Base-by-base conservation (phyloP, 2,888 invertebrate species). In the Catotricha subobsoleta region DNA sequence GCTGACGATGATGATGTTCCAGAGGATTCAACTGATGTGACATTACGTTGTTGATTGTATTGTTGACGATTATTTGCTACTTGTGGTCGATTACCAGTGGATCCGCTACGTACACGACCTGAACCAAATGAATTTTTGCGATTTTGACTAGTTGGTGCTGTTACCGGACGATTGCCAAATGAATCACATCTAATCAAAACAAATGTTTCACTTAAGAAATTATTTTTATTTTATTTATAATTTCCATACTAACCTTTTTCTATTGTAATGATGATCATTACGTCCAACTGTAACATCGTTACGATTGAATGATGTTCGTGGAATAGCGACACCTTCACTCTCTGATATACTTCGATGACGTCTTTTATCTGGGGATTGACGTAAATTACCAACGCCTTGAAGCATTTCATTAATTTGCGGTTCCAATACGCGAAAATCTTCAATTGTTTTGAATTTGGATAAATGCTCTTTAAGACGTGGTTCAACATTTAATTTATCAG, bases 351-450 rank as follows among this genome's bases (percentile, higher is more conserved):
- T 77, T 44, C 78, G 68, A 56, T 75, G 72, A 25, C 78, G 67
- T 40, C 67, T 62, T 44, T 71, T 66, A 45, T 66, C 64, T 13
- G 66, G 60, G 35, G 67, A 61, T 43, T 54, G 54, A 59, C 65
- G 51, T 56, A 65, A 52, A 62, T 60, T 57, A 48, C 68, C 65
- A 46, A 67, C 66, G 42, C 66, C 64, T 52, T 69, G 65, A 16
- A 70, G 54, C 59, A 69, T 68, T 55, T 71, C 73, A 52, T 71
- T 69, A 52, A 72, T 72, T 58, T 70, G 68, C 5, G 72, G 74
- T 66, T 75, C 61, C 40, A 65, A 65, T 16, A 83, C 82, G 48
- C 84, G 68, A 58, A 91, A 91, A 64, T 91, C 91, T 64, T 91
- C 88, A 51, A 90, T 80, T 48, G 74, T 84, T 54, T 84, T 80